phyloP scores from a whole-genome alignment of 1,140 invertebrate genomes.

The Drosophila equinoxialis region DNA sequence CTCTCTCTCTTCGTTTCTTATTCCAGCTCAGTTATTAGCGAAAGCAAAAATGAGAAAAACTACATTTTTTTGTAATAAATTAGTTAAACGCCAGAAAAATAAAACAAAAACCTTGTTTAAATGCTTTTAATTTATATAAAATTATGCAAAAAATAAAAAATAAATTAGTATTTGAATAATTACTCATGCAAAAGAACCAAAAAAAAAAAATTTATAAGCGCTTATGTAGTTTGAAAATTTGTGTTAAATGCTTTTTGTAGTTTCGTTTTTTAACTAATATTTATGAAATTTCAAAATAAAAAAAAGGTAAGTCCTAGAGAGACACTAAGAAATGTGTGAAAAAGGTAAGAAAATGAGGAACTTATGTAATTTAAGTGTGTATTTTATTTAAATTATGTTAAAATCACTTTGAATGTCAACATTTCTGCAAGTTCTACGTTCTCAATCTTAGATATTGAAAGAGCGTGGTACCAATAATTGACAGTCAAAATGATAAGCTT shows the following conservation, averaged over 20 bases:
- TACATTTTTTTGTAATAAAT: slow-evolving; percentile 70
- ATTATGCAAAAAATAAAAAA: slow-evolving; percentile 4
- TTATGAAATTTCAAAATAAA: background rate
- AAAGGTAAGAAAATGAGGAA: no score
- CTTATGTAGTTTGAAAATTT: slow-evolving; percentile 23
- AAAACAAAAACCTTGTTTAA: slow-evolving; percentile 24
- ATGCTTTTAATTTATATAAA: slow-evolving; percentile 60
- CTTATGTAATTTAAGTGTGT: no score
- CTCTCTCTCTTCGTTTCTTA: slow-evolving; percentile 44
- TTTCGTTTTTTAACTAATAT: slow-evolving; percentile 15
- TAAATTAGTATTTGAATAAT: slow-evolving; percentile 7
- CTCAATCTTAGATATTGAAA: no score
- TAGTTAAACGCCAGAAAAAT: slow-evolving; percentile 48
- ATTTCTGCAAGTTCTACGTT: no score
- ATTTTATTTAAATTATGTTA: no score
- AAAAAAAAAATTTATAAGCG: slow-evolving; percentile 5
- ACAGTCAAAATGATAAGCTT: no score
- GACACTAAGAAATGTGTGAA: no score
- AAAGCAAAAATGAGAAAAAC: slow-evolving; percentile 35
- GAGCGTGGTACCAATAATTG: no score
- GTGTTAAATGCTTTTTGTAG: slow-evolving; percentile 51
- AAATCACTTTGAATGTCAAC: no score
- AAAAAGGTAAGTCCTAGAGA: slow-evolving; percentile 43
- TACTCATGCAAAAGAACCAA: background rate
- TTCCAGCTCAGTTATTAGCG: slow-evolving; percentile 77